phyloP scores from a whole-genome alignment of 2,113 vertebrate genomes.

The Hyperopisus bebe region DNA sequence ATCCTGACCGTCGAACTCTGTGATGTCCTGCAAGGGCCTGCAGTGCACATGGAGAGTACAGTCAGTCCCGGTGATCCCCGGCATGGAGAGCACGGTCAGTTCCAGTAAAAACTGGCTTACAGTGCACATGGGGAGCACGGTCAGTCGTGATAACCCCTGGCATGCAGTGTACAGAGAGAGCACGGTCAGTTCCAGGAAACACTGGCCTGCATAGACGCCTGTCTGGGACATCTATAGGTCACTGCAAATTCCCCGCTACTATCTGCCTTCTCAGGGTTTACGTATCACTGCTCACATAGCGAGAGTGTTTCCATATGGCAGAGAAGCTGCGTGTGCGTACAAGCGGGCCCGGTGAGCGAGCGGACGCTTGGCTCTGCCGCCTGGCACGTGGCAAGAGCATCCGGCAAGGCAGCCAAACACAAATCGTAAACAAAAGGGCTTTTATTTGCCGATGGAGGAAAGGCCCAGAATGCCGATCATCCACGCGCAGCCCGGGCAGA shows the following conservation, averaged over 20 bases:
- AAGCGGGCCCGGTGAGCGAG: neutral
- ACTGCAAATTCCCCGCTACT: neutral
- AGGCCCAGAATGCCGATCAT: neutral
- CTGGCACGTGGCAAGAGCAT: neutral
- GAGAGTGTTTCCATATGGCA: neutral
- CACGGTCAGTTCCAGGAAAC: neutral
- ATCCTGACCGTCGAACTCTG: slow-evolving; percentile 88
- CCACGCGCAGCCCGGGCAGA: neutral
- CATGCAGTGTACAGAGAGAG: slow-evolving; percentile 29
- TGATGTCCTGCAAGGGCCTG: slow-evolving; percentile 78
- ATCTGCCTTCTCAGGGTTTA: neutral
- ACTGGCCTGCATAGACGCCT: neutral
- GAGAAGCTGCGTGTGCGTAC: neutral
- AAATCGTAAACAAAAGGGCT: neutral
- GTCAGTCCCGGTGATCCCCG: neutral
- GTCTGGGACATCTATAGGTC: neutral
- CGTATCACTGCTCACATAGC: neutral
- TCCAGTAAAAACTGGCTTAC: neutral
- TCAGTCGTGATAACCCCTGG: slow-evolving; percentile 15
- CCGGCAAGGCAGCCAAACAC: neutral
- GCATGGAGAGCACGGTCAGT: neutral
- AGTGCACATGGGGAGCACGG: neutral
- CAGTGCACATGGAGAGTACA: neutral
- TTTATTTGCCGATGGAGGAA: neutral
- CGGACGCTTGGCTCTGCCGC: neutral